Base-by-base conservation (phyloP, 2,888 invertebrate species). In the Plagiodera versicolora region DNA sequence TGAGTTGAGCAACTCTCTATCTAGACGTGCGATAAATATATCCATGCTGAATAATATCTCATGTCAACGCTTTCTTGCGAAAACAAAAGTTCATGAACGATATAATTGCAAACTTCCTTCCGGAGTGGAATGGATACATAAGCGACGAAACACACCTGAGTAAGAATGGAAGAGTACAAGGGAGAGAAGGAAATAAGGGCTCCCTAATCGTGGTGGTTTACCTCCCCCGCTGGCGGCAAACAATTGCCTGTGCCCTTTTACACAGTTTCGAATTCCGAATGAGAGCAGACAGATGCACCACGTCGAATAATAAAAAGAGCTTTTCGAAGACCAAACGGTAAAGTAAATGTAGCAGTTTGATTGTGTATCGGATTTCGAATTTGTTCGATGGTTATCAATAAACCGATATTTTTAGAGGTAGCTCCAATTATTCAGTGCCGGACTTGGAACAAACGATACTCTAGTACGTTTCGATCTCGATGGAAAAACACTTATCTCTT, bases 151-250 rank as follows among this genome's bases (percentile, higher is more conserved):
- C 10, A 11, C 10, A 32, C 32, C 8, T 10, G 32, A 32, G 32
- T 10, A 32, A 32, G 32, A 39, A 35, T 52, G 48, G 53, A 35
- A 16, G 30, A 49, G 58, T 16, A 18, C 39, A 51, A 44, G 56
- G 48, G 55, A 59, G 52, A 60, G 51, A 62, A 61, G 58, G 64
- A 63, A 61, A 63, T 60, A 61, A 58, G 61, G 64, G 64, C 58
- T 64, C 57, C 61, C 67, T 66, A 66, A 69, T 66, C 67, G 66
- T 60, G 64, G 67, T 66, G 70, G 69, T 70, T 69, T 69, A 68
- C 70, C 70, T 70, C 70, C 71, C 72, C 69, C 69, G 68, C 68
- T 67, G 70, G 68, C 70, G 68, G 68, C 69, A 70, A 70, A 70
- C 72, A 71, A 72, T 72, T 71, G 69, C 70, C 45, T 24, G 14